Evolutionary conservation across 2,888 invertebrate genomes (phyloP).

Genomic region (Eristalis arbustorum): DNA sequence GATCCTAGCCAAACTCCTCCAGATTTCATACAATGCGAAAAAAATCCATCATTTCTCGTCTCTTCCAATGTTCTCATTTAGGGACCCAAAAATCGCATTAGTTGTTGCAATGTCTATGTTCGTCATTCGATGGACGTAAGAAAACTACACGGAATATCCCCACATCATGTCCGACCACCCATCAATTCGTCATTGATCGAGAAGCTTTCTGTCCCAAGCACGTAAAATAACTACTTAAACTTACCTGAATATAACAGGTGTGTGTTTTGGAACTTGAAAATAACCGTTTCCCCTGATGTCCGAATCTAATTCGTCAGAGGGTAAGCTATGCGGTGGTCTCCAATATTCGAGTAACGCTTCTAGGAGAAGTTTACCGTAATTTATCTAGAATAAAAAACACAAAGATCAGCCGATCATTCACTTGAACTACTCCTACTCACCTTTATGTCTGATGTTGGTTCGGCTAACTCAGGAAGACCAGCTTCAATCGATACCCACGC

Average conservation of each 20-base stretch:
- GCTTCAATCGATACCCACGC: constrained; percentile 99
- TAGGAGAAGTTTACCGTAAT: constrained; percentile 95
- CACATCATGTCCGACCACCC: no score
- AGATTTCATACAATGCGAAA: no score
- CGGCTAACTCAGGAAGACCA: constrained; percentile 87
- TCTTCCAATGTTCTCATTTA: no score
- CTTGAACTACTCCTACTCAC: constrained; percentile 68
- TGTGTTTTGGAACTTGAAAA: constrained; percentile 96
- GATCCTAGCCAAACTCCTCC: no score
- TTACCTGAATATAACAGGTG: constrained; percentile 96
- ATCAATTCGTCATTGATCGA: no score
- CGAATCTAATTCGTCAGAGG: constrained; percentile 85
- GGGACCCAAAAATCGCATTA: no score
- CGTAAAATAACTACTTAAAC: background rate
- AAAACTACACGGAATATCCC: no score
- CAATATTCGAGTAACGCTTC: constrained; percentile 98
- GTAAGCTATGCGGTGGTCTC: constrained; percentile 87
- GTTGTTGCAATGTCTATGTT: no score
- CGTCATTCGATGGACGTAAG: no score
- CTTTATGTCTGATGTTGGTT: constrained; percentile 79
- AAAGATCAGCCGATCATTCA: background rate
- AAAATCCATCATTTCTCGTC: no score
- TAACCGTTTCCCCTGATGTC: constrained; percentile 88
- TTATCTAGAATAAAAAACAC: constrained; percentile 83
- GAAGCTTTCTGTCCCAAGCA: no score